Percentiles rank a stretch among this genome's conserved stretches.
Conservation (phyloP, 2,113 vertebrate species). For the Toxotes jaculatrix region DNA sequence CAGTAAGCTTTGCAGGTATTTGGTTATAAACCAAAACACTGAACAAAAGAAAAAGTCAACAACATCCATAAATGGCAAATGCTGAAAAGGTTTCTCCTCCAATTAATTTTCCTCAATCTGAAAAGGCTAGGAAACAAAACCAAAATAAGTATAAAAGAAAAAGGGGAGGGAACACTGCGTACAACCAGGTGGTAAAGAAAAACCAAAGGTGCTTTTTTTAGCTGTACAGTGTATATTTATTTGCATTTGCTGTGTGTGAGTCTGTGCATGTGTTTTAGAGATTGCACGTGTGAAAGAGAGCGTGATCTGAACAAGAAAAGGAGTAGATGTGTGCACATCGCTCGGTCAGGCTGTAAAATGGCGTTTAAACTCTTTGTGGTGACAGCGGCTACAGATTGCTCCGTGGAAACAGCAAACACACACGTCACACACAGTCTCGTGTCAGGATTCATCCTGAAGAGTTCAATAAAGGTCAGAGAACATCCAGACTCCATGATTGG, state of each 20-base stretch:
- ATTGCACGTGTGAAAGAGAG: constrained; percentile 37
- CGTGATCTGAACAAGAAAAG: constrained; percentile 42
- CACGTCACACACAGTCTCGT: constrained; percentile 38
- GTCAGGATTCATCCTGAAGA: constrained; percentile 26
- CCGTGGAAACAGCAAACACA: constrained; percentile 76
- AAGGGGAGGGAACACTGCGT: not conserved
- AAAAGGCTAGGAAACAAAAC: not conserved
- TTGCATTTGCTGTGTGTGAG: not conserved
- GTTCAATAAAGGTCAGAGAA: constrained; percentile 34
- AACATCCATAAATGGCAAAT: too few species aligned
- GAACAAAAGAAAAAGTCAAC: not conserved
- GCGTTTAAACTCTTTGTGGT: constrained; percentile 70
- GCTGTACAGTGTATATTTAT: not conserved
- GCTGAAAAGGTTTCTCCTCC: not conserved
- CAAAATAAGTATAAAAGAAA: constrained; percentile 20
- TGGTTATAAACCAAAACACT: not conserved
- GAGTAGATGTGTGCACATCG: constrained; percentile 64
- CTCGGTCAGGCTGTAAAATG: constrained; percentile 70
- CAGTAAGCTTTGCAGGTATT: not conserved
- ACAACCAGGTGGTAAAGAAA: not conserved
- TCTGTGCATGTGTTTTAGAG: constrained; percentile 22
- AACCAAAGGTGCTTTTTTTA: constrained; percentile 15
- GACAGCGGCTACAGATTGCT: constrained; percentile 61
- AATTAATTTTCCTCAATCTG: not conserved
- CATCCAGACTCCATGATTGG: constrained; percentile 3